Percentiles rank a stretch among this genome's conserved stretches.
These are phyloP conservation scores for Xanthia icteritia DNA, from an alignment of 2,888 invertebrate genomes.

Conservation along the genomic window DNA sequence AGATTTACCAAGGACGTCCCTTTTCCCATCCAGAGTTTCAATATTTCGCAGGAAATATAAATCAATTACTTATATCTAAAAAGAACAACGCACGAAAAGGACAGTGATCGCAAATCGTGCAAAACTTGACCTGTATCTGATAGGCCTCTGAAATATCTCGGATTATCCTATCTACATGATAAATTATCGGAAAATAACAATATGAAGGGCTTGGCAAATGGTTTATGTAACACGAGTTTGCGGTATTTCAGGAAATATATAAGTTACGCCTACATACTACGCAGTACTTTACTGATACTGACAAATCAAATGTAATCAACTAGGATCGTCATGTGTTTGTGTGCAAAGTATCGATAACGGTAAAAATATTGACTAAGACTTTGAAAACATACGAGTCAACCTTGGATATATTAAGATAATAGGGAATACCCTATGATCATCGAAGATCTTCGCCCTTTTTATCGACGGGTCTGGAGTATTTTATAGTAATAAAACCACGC, in stretches of 20 bases:
- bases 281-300: neutral
- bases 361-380: neutral
- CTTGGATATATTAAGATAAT: no score
- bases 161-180: slow-evolving; percentile 26
- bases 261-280: slow-evolving; percentile 5
- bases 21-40: no score
- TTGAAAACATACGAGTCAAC: neutral
- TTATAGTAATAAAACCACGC: no score
- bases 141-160: slow-evolving; percentile 29
- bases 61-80: neutral
- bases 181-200: slow-evolving; percentile 30
- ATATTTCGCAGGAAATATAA: neutral
- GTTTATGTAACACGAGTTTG: slow-evolving; percentile 15
- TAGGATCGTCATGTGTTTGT: slow-evolving; percentile 12
- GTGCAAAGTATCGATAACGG: neutral
- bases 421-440: no score
- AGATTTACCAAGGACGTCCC: neutral
- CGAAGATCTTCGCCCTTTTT: no score
- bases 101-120: neutral
- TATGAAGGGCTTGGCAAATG: slow-evolving; percentile 19
- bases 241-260: slow-evolving; percentile 9
- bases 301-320: slow-evolving; percentile 10
- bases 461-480: no score
- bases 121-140: slow-evolving; percentile 27
- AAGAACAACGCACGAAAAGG: neutral